Base-by-base conservation (phyloP, 1,140 invertebrate species). In the Zaprionus kolodkinae region DNA sequence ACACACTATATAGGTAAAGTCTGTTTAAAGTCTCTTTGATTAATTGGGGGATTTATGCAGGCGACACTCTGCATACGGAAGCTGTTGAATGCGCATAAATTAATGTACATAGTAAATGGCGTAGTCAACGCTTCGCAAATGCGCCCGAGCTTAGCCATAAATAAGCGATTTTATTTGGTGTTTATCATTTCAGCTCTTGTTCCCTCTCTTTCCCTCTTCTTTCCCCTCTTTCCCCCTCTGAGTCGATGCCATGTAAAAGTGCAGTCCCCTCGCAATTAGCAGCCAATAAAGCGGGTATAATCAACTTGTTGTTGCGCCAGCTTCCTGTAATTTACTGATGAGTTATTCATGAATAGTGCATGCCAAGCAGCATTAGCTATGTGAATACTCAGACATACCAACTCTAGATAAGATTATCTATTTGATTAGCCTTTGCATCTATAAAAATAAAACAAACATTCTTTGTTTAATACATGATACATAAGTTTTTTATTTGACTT, bases 401-500 rank as follows among this genome's bases (percentile, higher is more conserved):
- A 21, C 1, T 21, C 2, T 21, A 21, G 21, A 21, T 21, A 2
- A n/a, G n/a, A n/a, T n/a, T n/a, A n/a, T n/a, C n/a, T n/a, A n/a
- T n/a, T n/a, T n/a, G n/a, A n/a, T 2, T 21, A 21, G 21, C 21
- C 2, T 21, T 1, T 21, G 21, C 21, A 21, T 21, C 21, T 21
- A 21, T 21, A 21, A 77, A 77, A 82, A 54, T 17, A 3, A 61
- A 7, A 33, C 50, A 63, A 45, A 7, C 21, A 10, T 35, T 15
- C 6, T 82, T 89, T 76, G 76, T 88, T 88, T 88, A 88, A 87
- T 89, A 88, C 86, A 88, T 88, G 85, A 88, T 88, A 88, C 85
- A 88, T 88, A 87, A 88, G 85, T 88, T 88, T 88, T 86, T 86
- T 87, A 86, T 87, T 86, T 86, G 71, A 85, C 78, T 88, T 88